phyloP scores from a whole-genome alignment of 1,140 invertebrate species.

The Neodiprion pinetum region DNA sequence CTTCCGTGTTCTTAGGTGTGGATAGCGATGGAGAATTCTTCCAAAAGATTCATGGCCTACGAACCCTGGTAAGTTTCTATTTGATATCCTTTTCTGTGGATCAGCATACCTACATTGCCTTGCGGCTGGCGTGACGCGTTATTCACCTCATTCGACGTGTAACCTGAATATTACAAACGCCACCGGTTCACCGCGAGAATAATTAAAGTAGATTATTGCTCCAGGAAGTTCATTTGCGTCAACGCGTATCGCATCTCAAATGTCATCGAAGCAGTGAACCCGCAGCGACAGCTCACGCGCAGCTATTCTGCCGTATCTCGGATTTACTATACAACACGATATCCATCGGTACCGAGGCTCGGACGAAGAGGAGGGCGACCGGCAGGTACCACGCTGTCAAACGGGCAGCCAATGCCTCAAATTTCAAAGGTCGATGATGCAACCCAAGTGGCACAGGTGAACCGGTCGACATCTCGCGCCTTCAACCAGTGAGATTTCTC shows the following conservation, averaged over 20 bases:
- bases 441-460: background rate
- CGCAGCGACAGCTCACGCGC: slow-evolving; percentile 2
- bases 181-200: background rate
- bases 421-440: slow-evolving; percentile 5
- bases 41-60: too few relatives aligned
- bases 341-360: background rate
- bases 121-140: too few relatives aligned
- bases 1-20: too few relatives aligned
- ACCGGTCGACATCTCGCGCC: slow-evolving; percentile 6
- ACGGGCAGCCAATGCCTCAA: background rate
- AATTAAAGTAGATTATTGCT: background rate
- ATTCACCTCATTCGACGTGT: too few relatives aligned
- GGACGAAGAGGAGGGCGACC: background rate
- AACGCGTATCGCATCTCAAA: background rate
- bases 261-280: background rate
- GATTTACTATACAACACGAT: background rate
- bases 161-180: too few relatives aligned
- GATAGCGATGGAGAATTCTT: background rate
- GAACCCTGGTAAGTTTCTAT: too few relatives aligned
- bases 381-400: background rate
- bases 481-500: background rate
- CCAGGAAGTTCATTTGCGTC: background rate
- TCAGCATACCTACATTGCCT: too few relatives aligned
- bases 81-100: too few relatives aligned
- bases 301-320: background rate